These are phyloP conservation scores for Maccullochella peelii DNA, from an alignment of 2,113 vertebrate species.

Conservation along the genomic window DNA sequence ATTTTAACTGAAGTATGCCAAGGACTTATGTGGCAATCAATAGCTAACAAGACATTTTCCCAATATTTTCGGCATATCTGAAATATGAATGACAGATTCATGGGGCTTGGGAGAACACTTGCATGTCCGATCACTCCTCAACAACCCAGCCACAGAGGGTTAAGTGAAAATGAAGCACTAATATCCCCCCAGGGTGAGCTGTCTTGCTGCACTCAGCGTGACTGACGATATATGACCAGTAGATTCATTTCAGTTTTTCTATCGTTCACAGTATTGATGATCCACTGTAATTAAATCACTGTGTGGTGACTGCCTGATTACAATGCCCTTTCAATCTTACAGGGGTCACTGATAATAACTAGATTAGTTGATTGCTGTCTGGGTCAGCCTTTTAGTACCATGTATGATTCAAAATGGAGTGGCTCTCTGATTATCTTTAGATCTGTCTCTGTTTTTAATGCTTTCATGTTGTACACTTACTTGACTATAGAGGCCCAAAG, in stretches of 20 bases:
- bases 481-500: neutral
- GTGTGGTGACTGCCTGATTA: conserved; percentile 48
- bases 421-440: conserved; percentile 14
- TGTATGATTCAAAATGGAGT: conserved; percentile 31
- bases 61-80: conserved; percentile 3
- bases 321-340: conserved; percentile 39
- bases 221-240: conserved; percentile 47
- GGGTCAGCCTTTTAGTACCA: conserved; percentile 11
- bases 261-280: conserved; percentile 55
- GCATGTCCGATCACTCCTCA: conserved; percentile 18
- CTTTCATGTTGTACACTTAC: neutral
- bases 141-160: conserved; percentile 29
- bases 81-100: conserved; percentile 34
- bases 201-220: conserved; percentile 28
- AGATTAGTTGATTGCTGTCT: conserved; percentile 40
- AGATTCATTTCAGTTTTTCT: conserved; percentile 60
- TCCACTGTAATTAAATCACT: conserved; percentile 33
- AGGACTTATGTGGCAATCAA: conserved; percentile 16
- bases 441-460: neutral
- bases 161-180: conserved; percentile 58
- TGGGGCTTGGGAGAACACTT: neutral
- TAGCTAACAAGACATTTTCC: conserved; percentile 41
- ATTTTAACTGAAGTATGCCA: conserved; percentile 14
- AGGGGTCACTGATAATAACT: conserved; percentile 64
- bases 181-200: conserved; percentile 16